Conservation (phyloP, 1,140 invertebrate genomes). For the Nephila pilipes region DNA sequence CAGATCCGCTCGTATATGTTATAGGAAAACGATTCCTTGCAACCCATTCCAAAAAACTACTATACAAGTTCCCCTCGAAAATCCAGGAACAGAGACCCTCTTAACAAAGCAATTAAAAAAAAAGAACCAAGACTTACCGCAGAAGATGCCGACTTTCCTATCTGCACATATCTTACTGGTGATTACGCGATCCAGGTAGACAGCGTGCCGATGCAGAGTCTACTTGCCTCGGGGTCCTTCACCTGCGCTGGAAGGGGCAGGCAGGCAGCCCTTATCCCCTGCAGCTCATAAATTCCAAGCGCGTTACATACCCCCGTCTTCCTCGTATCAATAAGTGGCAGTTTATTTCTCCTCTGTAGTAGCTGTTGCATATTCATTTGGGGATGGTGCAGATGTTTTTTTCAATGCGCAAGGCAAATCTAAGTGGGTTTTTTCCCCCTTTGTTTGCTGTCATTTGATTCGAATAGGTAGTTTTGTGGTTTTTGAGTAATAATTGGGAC, state of each 20-base stretch:
- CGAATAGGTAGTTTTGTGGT: not conserved
- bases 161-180: not conserved
- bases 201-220: slow-evolving; percentile 51
- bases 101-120: not conserved
- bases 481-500: too few species aligned
- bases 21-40: too few species aligned
- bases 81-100: not conserved
- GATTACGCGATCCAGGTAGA: slow-evolving; percentile 61
- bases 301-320: slow-evolving; percentile 33
- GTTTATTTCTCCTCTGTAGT: not conserved
- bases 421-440: not conserved
- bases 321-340: slow-evolving; percentile 34
- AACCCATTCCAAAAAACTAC: too few species aligned
- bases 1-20: too few species aligned
- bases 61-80: not conserved
- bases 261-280: slow-evolving; percentile 5
- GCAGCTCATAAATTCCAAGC: slow-evolving; percentile 50
- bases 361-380: slow-evolving; percentile 11
- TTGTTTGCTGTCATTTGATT: not conserved
- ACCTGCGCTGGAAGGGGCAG: slow-evolving; percentile 26
- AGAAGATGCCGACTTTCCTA: not conserved
- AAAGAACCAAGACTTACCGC: slow-evolving; percentile 34
- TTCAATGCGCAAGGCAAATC: not conserved
- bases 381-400: not conserved
- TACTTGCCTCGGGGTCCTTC: slow-evolving; percentile 56